Evolutionary conservation across 1,140 invertebrate species (phyloP), one percentile per base, ranked within the genome.

Genomic region (Lordiphosa clarofinis): DNA sequence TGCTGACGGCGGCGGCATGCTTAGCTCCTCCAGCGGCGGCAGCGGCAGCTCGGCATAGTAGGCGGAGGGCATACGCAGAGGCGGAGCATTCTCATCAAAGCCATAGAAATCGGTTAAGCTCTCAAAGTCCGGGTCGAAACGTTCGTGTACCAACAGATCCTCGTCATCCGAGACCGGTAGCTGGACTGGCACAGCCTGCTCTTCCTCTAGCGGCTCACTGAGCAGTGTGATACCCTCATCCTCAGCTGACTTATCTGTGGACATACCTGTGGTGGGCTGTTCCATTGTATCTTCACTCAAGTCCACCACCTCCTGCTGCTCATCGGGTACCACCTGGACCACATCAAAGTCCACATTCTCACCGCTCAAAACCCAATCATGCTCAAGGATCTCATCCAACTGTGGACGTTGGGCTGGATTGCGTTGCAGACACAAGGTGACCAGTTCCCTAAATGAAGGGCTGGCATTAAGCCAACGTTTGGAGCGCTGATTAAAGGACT

Each of bases 341-440:
- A 73, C 56, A 24, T 76, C 73, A 11, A 49, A 44, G 43, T 73
- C 68, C n/a, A 4, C 43, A 2, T 19, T 19, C 2, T 4, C 21
- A 5, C 19, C 36, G 3, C 43, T 42, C 9, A 58, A 88, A 71
- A 96, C 55, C 95, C 95, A 96, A 4, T 91, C 88, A 75, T 94
- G 93, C 5, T 89, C 87, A 0, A 91, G 86, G 1, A 97, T 89
- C 38, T 94, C 92, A 9, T 73, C 67, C 87, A 97, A 93, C 21
- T 92, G 92, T 4, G 97, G 88, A 59, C 96, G 90, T 66, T 94
- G 91, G 28, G 88, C 90, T 0, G 95, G 94, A 84, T 97, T 93
- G 1, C 95, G 92, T 1, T 94, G 95, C 35, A 97, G 81, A 31
- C 97, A 90, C 56, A 93, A 94, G 89, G 91, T 91, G 2, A 95